phyloP scores from a whole-genome alignment of 2,797 vertebrate genomes.

The Microctenopoma steveboyesi region DNA sequence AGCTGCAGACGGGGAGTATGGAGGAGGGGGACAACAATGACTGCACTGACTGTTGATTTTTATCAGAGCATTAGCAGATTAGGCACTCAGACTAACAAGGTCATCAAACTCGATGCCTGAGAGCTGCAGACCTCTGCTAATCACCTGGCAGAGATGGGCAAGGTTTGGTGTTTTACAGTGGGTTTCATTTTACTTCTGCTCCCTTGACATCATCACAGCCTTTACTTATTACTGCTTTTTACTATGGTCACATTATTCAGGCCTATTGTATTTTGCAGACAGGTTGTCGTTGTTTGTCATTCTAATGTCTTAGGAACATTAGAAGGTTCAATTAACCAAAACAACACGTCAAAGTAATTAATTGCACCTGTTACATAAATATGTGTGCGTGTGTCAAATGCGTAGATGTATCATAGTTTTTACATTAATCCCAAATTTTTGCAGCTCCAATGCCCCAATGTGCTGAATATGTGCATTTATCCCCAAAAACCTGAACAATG shows the following conservation, averaged over 20 bases:
- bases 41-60: constrained; percentile 82
- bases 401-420: no score
- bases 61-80: constrained; percentile 86
- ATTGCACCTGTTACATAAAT: no score
- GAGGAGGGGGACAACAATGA: constrained; percentile 56
- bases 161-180: constrained; percentile 58
- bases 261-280: constrained; percentile 31
- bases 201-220: constrained; percentile 37
- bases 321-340: constrained; percentile 30
- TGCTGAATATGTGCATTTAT: no score
- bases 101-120: constrained; percentile 80
- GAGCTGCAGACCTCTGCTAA: constrained; percentile 72
- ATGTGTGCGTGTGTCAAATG: no score
- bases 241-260: constrained; percentile 20
- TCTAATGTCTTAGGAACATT: constrained; percentile 44
- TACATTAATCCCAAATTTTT: no score
- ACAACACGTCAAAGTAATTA: no score
- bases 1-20: constrained; percentile 65
- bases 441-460: no score
- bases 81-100: constrained; percentile 86
- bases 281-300: constrained; percentile 35
- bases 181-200: constrained; percentile 65
- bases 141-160: constrained; percentile 53
- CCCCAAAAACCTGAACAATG: no score
- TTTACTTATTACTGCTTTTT: constrained; percentile 63